These are phyloP conservation scores for Parambassis ranga DNA, from an alignment of 2,797 vertebrate genomes.

Conservation along the genomic window DNA sequence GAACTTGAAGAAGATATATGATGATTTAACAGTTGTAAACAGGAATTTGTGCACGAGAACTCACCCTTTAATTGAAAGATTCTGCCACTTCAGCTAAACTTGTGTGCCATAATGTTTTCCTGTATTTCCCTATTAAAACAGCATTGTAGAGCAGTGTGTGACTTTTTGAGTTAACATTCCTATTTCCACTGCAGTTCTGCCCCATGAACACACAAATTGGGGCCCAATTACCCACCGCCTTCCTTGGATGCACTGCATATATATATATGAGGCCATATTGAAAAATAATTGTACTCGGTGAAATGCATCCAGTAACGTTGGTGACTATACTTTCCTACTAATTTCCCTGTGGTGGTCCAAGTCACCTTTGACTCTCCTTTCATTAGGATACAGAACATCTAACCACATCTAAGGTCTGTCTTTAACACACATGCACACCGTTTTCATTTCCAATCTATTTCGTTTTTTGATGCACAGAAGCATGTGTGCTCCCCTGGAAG, in stretches of 20 bases:
- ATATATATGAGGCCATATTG: conserved; percentile 74
- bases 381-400: conserved; percentile 37
- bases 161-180: conserved; percentile 70
- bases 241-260: conserved; percentile 75
- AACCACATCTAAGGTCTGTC: conserved; percentile 21
- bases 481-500: conserved; percentile 7
- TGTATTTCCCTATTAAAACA: conserved; percentile 55
- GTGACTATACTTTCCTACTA: conserved; percentile 62
- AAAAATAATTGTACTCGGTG: conserved; percentile 74
- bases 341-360: conserved; percentile 63
- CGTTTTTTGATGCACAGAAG: conserved; percentile 16
- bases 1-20: background rate
- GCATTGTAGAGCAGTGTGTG: conserved; percentile 43
- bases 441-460: conserved; percentile 28
- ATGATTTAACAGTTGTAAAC: too few relatives aligned
- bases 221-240: conserved; percentile 76
- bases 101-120: conserved; percentile 10
- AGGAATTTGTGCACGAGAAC: too few relatives aligned
- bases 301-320: conserved; percentile 69
- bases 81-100: background rate
- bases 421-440: background rate
- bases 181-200: conserved; percentile 74
- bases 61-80: too few relatives aligned
- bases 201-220: conserved; percentile 75
- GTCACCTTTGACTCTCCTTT: conserved; percentile 61